Percentiles rank a stretch among this genome's conserved stretches.
Conservation (phyloP, 2,113 vertebrate genomes). For the Porphyrio hochstetteri region DNA sequence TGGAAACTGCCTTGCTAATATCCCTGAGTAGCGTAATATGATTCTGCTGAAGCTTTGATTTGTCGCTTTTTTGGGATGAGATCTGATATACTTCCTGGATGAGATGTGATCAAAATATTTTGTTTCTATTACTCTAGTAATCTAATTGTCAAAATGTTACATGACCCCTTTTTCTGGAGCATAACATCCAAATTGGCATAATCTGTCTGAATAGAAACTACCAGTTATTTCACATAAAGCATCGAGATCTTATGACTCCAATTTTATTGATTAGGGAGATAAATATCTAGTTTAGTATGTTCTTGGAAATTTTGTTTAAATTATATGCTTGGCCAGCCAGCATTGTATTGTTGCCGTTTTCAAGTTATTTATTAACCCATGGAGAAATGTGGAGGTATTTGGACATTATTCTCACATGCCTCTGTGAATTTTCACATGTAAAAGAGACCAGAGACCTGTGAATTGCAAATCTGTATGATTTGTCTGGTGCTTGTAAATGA, state of each 20-base stretch:
- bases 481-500: not conserved
- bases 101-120: slow-evolving; percentile 50
- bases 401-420: not conserved
- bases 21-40: not conserved
- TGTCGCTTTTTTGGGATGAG: not conserved
- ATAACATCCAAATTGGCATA: not conserved
- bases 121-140: slow-evolving; percentile 37
- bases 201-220: not conserved
- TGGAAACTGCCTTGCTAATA: not conserved
- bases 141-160: not conserved
- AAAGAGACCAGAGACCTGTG: not conserved
- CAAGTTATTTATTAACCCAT: not conserved
- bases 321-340: not conserved
- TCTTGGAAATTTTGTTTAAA: not conserved
- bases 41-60: not conserved
- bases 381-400: not conserved
- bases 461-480: not conserved
- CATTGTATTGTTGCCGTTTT: not conserved
- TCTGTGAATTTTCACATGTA: not conserved
- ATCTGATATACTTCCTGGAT: not conserved
- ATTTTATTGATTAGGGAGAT: slow-evolving; percentile 22
- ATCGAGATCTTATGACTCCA: not conserved
- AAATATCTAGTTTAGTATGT: not conserved
- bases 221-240: not conserved
- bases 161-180: not conserved